Base-by-base conservation (phyloP, 2,113 vertebrate species). In the Plectropomus leopardus region DNA sequence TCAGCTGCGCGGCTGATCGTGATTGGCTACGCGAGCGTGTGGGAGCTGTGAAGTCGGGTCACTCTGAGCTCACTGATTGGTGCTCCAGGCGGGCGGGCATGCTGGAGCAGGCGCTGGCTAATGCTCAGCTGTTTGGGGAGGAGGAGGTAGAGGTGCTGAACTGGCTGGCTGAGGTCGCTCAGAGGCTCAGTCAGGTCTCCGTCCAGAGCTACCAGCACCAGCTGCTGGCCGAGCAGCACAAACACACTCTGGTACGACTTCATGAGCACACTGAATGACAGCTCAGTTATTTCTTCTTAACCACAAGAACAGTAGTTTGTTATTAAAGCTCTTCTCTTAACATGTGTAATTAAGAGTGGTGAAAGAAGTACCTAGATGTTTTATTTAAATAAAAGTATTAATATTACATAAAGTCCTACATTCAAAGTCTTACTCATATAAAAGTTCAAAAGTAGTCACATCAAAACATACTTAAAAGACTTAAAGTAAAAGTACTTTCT, bases 101-200 rank as follows among this genome's bases (percentile, higher is more conserved):
- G 92, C 95, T 99, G 93, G 96, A 95, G 48, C 97, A 99, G 89
- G 98, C 98, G 5, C 95, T 99, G 87, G 95, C 94, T 86, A 98
- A 99, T 61, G 98, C 98, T 88, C 96, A 95, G 92, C 95, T 99
- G 77, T 99, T 99, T 91, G 98, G 98, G 92, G 98, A 99, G 94
- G 98, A 99, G 36, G 98, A 99, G 95, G 98, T 99, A 83, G 98
- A 99, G 94, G 97, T 99, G 94, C 96, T 99, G 94, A 99, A 99
- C 96, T 99, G 98, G 98, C 94, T 99, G 95, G 97, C 97, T 4
- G 98, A 99, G 94, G 97, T 97, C 85, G 97, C 97, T 93, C 98
- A 98, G 96, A 96, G 97, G 30, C 96, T 99, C 85, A 76, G 92
- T 84, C 96, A 95, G 89, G 97, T 98, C 84, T 95, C 95, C 30